Percentiles rank a stretch among this genome's conserved stretches.
phyloP scores from a whole-genome alignment of 1,140 invertebrate species.

The Dryas iulia region DNA sequence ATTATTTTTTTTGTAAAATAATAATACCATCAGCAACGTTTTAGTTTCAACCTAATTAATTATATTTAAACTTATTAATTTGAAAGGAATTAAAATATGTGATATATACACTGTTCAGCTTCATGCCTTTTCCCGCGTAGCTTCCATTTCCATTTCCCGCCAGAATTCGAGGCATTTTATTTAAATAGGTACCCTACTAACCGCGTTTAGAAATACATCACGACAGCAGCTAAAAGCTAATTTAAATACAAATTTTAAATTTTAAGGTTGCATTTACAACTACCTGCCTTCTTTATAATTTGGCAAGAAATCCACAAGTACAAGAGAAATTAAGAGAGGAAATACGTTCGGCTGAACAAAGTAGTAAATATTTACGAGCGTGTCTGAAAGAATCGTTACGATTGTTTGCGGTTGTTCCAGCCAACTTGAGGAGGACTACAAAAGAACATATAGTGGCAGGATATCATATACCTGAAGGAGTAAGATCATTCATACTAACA shows the following conservation, averaged over 20 bases:
- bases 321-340: conserved; percentile 62
- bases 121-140: no score
- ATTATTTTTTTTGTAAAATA: no score
- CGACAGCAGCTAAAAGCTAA: no score
- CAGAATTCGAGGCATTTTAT: neutral
- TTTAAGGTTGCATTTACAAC: conserved; percentile 52
- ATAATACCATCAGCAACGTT: no score
- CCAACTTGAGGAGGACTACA: conserved; percentile 76
- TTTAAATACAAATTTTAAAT: neutral
- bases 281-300: conserved; percentile 52
- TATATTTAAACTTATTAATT: no score
- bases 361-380: conserved; percentile 81
- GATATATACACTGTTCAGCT: no score
- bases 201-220: no score
- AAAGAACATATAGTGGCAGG: conserved; percentile 81
- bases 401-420: conserved; percentile 78
- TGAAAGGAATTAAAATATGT: no score
- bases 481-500: no score
- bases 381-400: conserved; percentile 85
- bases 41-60: no score
- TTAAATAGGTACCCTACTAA: no score
- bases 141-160: no score
- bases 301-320: conserved; percentile 49
- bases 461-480: conserved; percentile 83
- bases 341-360: conserved; percentile 39